Conservation (phyloP, 2,797 vertebrate species). For the Sparidentex hasta region DNA sequence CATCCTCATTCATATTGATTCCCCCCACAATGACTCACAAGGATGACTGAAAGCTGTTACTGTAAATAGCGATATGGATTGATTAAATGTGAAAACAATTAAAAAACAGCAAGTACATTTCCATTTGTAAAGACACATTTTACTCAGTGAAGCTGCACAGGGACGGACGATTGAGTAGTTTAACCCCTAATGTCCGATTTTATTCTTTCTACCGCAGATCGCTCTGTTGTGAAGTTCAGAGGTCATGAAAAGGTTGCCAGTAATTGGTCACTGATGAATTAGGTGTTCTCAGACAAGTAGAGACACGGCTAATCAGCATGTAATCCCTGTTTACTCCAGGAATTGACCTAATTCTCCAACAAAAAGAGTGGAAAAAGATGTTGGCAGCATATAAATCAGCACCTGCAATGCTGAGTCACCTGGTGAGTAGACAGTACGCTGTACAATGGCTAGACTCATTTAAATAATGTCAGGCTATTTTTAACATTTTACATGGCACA, state of each 20-base stretch:
- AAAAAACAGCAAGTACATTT: neutral
- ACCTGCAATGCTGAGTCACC: constrained; percentile 43
- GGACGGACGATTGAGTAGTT: neutral
- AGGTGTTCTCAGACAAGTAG: constrained; percentile 27
- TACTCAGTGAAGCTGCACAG: constrained; percentile 5
- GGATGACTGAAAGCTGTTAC: constrained; percentile 17
- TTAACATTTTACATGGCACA: constrained; percentile 2
- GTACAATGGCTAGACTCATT: constrained; percentile 25
- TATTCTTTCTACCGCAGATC: constrained; percentile 6
- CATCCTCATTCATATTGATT: constrained; percentile 2
- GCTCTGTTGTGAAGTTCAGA: constrained; percentile 40
- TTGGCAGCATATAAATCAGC: constrained; percentile 45
- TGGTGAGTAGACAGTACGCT: constrained; percentile 29
- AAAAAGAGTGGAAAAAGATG: constrained; percentile 47
- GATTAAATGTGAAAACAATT: constrained; percentile 1
- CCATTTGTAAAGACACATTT: constrained; percentile 20
- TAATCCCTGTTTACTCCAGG: constrained; percentile 40
- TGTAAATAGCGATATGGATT: neutral
- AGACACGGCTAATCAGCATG: constrained; percentile 52
- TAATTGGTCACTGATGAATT: constrained; percentile 66
- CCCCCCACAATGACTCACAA: constrained; percentile 1
- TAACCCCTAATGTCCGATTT: constrained; percentile 1
- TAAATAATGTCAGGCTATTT: constrained; percentile 20
- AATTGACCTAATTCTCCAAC: constrained; percentile 53
- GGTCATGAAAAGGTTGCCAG: constrained; percentile 56